A percentile compares a stretch with the other conserved stretches of the same genome.
Evolutionary conservation across 2,113 vertebrate genomes (phyloP).

Genomic region (Stigmatopora nigra): DNA sequence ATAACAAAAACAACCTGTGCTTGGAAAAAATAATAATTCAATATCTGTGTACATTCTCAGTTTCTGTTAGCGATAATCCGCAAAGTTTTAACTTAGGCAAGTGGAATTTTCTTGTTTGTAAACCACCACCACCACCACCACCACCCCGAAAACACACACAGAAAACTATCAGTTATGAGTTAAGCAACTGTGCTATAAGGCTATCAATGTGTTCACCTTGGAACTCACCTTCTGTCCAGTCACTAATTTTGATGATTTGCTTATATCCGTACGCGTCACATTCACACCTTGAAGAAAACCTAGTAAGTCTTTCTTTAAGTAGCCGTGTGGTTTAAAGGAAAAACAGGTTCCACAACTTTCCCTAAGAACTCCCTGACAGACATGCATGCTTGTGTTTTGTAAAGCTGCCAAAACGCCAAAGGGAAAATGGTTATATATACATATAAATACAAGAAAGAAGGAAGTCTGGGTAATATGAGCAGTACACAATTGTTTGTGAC

Average conservation of each 20-base stretch:
- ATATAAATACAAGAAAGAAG: slow-evolving; percentile 4
- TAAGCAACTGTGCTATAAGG: background rate
- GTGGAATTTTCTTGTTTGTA: background rate
- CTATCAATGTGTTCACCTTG: background rate
- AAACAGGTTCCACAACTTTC: slow-evolving; percentile 59
- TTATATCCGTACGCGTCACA: slow-evolving; percentile 2
- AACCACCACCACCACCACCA: no score
- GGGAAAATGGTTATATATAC: slow-evolving; percentile 1
- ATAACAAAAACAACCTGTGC: background rate
- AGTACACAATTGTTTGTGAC: background rate
- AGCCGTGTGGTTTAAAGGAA: background rate
- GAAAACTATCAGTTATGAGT: background rate
- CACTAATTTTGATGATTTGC: background rate
- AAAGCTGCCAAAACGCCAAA: slow-evolving; percentile 21
- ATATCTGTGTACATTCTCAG: background rate
- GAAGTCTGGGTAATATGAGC: slow-evolving; percentile 2
- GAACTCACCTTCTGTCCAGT: slow-evolving; percentile 4
- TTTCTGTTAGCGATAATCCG: background rate
- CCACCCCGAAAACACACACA: no score
- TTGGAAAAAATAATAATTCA: background rate
- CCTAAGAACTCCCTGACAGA: slow-evolving; percentile 7
- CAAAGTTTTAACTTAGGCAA: background rate
- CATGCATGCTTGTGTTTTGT: slow-evolving; percentile 36
- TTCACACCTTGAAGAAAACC: background rate
- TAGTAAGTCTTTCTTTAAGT: background rate